phyloP scores from a whole-genome alignment of 2,797 vertebrate genomes.

The Odontamblyopus lacepedii region DNA sequence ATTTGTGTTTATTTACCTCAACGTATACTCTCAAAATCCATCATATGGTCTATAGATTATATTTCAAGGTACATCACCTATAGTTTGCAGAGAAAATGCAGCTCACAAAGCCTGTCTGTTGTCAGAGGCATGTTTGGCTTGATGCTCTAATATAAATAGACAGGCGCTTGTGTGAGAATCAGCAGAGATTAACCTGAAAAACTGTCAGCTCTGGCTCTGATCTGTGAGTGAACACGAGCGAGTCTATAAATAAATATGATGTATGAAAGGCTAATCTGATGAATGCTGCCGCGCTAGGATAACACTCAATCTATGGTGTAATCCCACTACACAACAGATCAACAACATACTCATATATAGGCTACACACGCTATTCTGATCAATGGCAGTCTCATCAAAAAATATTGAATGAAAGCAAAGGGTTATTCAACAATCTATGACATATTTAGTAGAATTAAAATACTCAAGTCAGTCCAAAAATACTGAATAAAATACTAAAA shows the following conservation, averaged over 20 bases:
- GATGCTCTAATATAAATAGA: constrained; percentile 66
- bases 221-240: constrained; percentile 56
- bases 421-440: no score
- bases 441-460: neutral
- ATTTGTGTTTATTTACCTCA: no score
- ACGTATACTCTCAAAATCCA: no score
- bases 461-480: neutral
- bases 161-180: constrained; percentile 70
- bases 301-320: constrained; percentile 52
- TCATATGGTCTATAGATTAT: neutral
- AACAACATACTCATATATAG: constrained; percentile 29
- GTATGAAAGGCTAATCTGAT: constrained; percentile 64
- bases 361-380: neutral
- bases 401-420: neutral
- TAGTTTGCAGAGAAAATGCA: constrained; percentile 33
- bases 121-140: constrained; percentile 61
- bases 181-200: constrained; percentile 75
- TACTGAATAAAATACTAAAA: no score
- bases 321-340: constrained; percentile 53
- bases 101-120: constrained; percentile 21
- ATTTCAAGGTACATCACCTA: constrained; percentile 10
- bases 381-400: constrained; percentile 1
- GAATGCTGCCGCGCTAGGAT: constrained; percentile 42
- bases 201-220: constrained; percentile 66
- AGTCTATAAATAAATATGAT: constrained; percentile 67